Base-by-base conservation (phyloP, 2,797 vertebrate species). In the Kryptolebias ocellatus region DNA sequence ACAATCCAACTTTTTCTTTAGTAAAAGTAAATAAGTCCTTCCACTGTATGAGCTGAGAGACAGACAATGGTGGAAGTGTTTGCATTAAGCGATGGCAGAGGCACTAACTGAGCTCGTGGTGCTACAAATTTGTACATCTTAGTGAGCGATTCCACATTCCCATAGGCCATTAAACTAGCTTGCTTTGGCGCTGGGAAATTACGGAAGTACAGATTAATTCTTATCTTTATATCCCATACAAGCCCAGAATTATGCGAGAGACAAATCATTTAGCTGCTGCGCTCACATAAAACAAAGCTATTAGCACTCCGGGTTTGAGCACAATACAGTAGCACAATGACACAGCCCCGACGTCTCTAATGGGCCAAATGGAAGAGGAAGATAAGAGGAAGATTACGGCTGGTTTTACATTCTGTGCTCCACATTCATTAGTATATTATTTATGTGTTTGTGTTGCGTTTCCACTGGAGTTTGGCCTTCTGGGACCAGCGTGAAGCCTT, bases 191-290 rank as follows among this genome's bases (percentile, higher is more conserved):
- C 34, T 54, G 75, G 73, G 60, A 80, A 87, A 86, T 74, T 72
- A 84, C 69, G 83, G 72, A 83, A 84, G 80, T 69, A 80, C 71
- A 83, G 77, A 91, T 83, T 80, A 81, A 83, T 76, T 76, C 84
- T 86, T 88, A 89, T 91, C 88, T 90, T 86, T 87, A 83, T 81
- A 79, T 86, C 83, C 87, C 86, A 85, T 83, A 80, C 80, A 86
- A 88, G 53, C 78, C 49, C 64, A 67, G 67, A 83, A 83, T 81
- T 79, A 77, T 73, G 81, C 2, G 5, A 79, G 61, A 82, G 78
- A 86, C 83, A 80, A 88, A 83, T 87, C 72, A 83, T 89, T 90
- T 85, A 63, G 76, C 69, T 80, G 76, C 72, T 71, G 67, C 79
- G 59, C 28, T 47, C 81, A 85, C 86, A 90, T 88, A 83, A 91